Evolutionary conservation across 1,140 invertebrate species (phyloP).

Genomic region (Lepidotrigona ventralis): DNA sequence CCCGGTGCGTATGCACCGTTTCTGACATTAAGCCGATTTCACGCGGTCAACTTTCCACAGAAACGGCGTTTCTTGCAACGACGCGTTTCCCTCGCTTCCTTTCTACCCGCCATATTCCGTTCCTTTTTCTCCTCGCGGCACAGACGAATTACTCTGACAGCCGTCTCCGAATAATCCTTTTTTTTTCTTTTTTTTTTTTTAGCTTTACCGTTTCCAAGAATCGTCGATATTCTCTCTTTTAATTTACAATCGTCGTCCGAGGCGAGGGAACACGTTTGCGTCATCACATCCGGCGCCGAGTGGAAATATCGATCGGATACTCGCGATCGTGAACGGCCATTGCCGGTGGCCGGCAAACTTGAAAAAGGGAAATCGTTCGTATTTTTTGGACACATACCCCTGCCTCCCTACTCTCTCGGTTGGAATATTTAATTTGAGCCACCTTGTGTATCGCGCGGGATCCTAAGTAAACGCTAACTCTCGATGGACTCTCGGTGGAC

Average conservation of each 20-base stretch:
- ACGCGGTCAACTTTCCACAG: constrained; percentile 46
- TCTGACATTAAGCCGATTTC: constrained; percentile 55
- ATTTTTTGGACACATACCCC: constrained; percentile 34
- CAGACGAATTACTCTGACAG: neutral
- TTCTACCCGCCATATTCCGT: neutral
- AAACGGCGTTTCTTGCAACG: neutral
- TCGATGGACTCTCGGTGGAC: constrained; percentile 59
- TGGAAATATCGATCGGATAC: neutral
- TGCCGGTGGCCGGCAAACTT: constrained; percentile 14
- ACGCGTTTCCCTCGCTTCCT: neutral
- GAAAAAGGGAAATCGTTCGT: constrained; percentile 53
- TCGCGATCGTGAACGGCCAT: neutral
- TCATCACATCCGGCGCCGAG: neutral
- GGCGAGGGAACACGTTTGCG: neutral
- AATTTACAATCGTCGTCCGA: neutral
- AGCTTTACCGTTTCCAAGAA: neutral
- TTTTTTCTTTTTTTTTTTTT: neutral
- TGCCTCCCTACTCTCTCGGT: constrained; percentile 36
- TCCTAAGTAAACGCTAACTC: constrained; percentile 72
- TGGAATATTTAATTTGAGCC: constrained; percentile 71
- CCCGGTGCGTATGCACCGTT: neutral
- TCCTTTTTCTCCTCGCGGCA: too few relatives aligned
- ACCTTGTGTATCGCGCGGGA: constrained; percentile 62
- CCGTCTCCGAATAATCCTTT: too few relatives aligned
- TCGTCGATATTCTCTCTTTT: neutral